Evolutionary conservation across 2,797 vertebrate genomes (phyloP).

Genomic region (Odontamblyopus rebecca): DNA sequence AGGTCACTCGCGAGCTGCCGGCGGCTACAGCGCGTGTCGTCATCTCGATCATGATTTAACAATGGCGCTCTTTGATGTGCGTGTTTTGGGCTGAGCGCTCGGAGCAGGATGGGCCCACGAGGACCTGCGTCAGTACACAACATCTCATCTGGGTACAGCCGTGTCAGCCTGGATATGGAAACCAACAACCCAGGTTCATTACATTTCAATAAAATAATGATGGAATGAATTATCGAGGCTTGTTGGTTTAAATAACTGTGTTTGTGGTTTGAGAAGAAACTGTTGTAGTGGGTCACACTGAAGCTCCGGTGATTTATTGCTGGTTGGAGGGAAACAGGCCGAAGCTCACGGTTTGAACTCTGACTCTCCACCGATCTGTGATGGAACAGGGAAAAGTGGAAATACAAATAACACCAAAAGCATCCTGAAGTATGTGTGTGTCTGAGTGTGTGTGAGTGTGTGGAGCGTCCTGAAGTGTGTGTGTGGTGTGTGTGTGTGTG

Average conservation of each 20-base stretch:
- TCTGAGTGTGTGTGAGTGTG: too few relatives aligned
- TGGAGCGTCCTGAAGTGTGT: too few relatives aligned
- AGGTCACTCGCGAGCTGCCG: slow-evolving; percentile 42
- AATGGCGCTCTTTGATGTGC: slow-evolving; percentile 73
- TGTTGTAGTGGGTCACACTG: too few relatives aligned
- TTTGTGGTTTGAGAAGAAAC: background rate
- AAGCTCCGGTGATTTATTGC: background rate
- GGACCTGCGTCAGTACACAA: slow-evolving; percentile 29
- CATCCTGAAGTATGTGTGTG: too few relatives aligned
- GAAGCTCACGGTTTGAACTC: background rate
- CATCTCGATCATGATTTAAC: slow-evolving; percentile 77
- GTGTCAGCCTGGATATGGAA: background rate
- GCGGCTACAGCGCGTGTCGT: slow-evolving; percentile 61
- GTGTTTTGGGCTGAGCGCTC: slow-evolving; percentile 66
- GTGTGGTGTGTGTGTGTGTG: too few relatives aligned
- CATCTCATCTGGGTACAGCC: slow-evolving; percentile 38
- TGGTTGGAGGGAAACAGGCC: background rate
- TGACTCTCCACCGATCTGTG: background rate
- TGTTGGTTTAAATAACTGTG: background rate
- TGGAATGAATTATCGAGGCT: background rate
- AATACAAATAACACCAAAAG: background rate
- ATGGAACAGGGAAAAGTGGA: background rate
- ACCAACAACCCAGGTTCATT: background rate
- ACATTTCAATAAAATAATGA: background rate
- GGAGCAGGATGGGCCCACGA: slow-evolving; percentile 46